Percentiles rank a stretch among this genome's conserved stretches.
Evolutionary conservation across 2,113 vertebrate genomes (phyloP).

Genomic region (Epinephelus fuscoguttatus): DNA sequence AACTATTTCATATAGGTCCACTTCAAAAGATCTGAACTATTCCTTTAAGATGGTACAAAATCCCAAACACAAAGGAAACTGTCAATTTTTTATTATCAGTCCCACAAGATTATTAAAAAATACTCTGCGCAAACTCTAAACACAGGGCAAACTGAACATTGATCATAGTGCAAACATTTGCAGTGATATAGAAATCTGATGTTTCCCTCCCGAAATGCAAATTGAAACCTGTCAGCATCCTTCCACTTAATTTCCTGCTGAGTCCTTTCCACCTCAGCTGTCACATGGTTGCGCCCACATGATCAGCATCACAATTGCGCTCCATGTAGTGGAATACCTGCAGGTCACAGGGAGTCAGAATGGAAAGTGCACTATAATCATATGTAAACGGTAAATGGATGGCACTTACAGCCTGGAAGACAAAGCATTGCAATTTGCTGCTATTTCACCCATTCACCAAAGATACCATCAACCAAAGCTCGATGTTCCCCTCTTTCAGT

Average conservation of each 20-base stretch:
- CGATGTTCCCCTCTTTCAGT: neutral
- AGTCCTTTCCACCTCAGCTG: slow-evolving; percentile 24
- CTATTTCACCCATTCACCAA: neutral
- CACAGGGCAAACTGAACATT: no score
- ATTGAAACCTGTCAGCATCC: slow-evolving; percentile 14
- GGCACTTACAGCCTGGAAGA: neutral
- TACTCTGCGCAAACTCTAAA: no score
- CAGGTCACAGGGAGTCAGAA: neutral
- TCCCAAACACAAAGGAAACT: no score
- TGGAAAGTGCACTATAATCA: neutral
- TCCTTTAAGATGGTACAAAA: no score
- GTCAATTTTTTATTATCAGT: no score
- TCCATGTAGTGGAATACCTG: neutral
- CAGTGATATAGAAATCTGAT: no score
- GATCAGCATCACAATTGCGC: neutral
- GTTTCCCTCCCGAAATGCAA: neutral
- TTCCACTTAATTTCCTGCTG: slow-evolving; percentile 21
- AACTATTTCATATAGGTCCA: no score
- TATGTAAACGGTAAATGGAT: neutral
- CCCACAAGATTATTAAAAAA: no score
- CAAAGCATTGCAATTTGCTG: neutral
- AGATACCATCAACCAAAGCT: neutral
- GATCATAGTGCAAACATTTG: no score
- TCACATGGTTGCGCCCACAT: neutral
- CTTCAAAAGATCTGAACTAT: no score